Conservation (phyloP, 2,113 vertebrate genomes). For the human (Homo sapiens) region DNA sequence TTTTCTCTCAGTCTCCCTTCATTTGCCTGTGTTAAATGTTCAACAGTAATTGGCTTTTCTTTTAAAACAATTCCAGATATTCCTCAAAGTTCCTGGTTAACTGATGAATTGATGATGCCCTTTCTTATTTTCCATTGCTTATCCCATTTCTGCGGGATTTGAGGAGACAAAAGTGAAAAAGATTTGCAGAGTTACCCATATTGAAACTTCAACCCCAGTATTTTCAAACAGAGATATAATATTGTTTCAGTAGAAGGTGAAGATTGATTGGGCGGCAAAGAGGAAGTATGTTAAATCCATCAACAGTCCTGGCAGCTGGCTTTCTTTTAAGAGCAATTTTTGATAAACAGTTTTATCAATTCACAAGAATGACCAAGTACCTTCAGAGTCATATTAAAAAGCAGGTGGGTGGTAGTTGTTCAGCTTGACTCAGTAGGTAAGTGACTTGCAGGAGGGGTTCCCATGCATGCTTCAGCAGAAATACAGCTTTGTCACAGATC, state of each 20-base stretch:
- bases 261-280: neutral
- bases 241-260: neutral
- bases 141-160: neutral
- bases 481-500: neutral
- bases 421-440: neutral
- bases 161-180: neutral
- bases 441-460: neutral
- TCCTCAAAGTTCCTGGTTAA: neutral
- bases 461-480: neutral
- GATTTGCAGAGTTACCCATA: neutral
- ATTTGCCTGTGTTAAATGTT: neutral
- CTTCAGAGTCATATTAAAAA: slow-evolving; percentile 8
- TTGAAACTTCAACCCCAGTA: neutral
- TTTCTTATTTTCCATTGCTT: neutral
- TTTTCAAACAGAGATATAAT: slow-evolving; percentile 1
- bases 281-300: neutral
- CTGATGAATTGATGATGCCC: neutral
- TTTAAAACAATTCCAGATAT: slow-evolving; percentile 34
- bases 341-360: slow-evolving; percentile 33
- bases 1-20: neutral
- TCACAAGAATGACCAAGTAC: slow-evolving; percentile 6
- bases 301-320: neutral
- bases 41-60: neutral
- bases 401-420: neutral
- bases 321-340: slow-evolving; percentile 41